phyloP scores from a whole-genome alignment of 2,113 vertebrate species.

The Phyllostomus hastatus region DNA sequence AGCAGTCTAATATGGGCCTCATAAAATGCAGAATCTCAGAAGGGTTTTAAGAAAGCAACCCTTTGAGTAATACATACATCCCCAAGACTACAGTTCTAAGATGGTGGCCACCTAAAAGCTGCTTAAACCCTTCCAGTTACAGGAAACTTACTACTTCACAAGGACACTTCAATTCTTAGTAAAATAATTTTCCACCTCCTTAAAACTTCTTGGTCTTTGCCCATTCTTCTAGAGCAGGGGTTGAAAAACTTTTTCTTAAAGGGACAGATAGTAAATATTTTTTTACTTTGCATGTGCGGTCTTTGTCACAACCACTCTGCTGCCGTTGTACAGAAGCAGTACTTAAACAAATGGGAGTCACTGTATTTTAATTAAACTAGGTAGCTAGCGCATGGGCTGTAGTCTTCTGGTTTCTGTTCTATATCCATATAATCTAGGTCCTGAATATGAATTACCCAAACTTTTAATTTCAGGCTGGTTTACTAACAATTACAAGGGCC shows the following conservation, averaged over 20 bases:
- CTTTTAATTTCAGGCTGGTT: neutral
- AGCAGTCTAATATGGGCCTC: neutral
- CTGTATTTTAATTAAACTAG: neutral
- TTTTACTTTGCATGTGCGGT: neutral
- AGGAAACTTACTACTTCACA: neutral
- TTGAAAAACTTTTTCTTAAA: neutral
- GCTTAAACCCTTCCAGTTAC: neutral
- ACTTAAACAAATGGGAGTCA: neutral
- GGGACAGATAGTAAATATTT: neutral
- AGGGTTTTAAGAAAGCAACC: neutral
- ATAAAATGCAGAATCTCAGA: neutral
- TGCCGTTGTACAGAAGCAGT: neutral
- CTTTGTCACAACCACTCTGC: neutral
- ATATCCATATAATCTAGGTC: neutral
- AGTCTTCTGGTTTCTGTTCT: neutral
- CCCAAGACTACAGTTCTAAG: neutral
- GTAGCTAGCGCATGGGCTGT: neutral
- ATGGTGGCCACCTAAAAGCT: neutral
- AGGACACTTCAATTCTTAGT: neutral
- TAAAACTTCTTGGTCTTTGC: neutral
- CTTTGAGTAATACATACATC: rapidly evolving
- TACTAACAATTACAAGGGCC: neutral
- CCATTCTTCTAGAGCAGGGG: neutral
- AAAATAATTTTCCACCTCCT: neutral
- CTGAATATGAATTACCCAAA: neutral